Conservation (phyloP, 2,888 invertebrate genomes). For the Pteria penguin region DNA sequence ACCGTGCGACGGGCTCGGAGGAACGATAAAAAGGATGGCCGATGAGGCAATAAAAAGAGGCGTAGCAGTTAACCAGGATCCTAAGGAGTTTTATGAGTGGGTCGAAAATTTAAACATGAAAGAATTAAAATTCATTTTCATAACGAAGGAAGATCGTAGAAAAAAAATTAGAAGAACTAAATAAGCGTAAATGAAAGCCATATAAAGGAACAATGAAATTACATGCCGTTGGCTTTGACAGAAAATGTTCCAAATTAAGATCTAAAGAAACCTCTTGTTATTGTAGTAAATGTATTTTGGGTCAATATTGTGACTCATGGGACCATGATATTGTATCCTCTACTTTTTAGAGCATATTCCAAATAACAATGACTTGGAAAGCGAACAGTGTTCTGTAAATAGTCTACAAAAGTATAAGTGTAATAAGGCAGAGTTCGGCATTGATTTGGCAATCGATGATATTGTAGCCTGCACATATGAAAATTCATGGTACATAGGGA, state of each 20-base stretch:
- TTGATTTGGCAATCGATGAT: slow-evolving; percentile 1
- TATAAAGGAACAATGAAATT: slow-evolving; percentile 6
- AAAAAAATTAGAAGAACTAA: background rate
- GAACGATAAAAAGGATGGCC: slow-evolving; percentile 1
- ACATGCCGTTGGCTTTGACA: background rate
- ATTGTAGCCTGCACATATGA: slow-evolving; percentile 1
- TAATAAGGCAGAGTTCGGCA: too few relatives aligned
- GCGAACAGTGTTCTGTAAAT: too few relatives aligned
- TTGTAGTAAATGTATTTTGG: background rate
- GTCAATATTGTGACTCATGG: background rate
- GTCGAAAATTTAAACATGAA: background rate
- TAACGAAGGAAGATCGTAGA: background rate
- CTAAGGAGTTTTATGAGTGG: slow-evolving; percentile 1
- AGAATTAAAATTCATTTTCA: background rate
- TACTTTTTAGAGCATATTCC: too few relatives aligned
- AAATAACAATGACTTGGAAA: too few relatives aligned
- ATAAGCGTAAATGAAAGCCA: background rate
- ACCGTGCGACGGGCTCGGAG: too few relatives aligned
- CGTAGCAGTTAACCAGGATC: background rate
- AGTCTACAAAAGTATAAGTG: too few relatives aligned
- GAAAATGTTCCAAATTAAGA: background rate
- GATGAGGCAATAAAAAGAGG: slow-evolving; percentile 14
- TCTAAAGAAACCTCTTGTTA: slow-evolving; percentile 16
- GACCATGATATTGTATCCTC: too few relatives aligned
- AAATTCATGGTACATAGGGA: slow-evolving; percentile 3